Percentiles rank a stretch among this genome's conserved stretches.
Evolutionary conservation across 2,888 invertebrate species (phyloP).

Genomic region (Copidosoma aretas): DNA sequence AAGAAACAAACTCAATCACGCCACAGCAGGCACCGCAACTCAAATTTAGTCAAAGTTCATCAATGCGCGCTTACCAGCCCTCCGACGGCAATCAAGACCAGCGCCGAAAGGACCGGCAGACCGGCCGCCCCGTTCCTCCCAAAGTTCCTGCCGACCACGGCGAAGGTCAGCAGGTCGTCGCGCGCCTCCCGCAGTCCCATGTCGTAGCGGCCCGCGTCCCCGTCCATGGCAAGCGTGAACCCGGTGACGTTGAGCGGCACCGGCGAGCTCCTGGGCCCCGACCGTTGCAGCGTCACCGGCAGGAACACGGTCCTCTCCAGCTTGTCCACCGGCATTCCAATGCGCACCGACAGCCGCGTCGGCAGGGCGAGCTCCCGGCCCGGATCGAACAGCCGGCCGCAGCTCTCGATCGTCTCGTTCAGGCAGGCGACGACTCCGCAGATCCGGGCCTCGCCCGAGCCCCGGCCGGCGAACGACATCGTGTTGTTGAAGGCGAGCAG

Average conservation of each 20-base stretch:
- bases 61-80: neutral
- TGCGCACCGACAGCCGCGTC: conserved; percentile 38
- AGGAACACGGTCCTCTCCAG: conserved; percentile 26
- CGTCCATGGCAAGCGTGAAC: neutral
- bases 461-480: conserved; percentile 31
- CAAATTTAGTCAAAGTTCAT: too few relatives aligned
- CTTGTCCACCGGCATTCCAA: conserved; percentile 35
- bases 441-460: conserved; percentile 34
- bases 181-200: conserved; percentile 39
- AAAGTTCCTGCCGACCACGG: conserved; percentile 49
- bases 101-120: neutral
- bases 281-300: conserved; percentile 20
- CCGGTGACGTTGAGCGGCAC: conserved; percentile 13
- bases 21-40: too few relatives aligned
- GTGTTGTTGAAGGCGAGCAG: conserved; percentile 48
- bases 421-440: conserved; percentile 38
- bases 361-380: conserved; percentile 42
- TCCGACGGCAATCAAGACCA: neutral
- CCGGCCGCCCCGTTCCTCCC: neutral
- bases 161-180: conserved; percentile 47
- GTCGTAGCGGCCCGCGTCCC: conserved; percentile 17
- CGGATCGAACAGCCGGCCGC: conserved; percentile 39
- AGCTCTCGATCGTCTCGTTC: conserved; percentile 34
- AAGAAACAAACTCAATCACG: too few relatives aligned
- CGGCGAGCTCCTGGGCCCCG: neutral